These are phyloP conservation scores for Hoplostethus atlanticus DNA, from an alignment of 2,797 vertebrate species.

Conservation along the genomic window DNA sequence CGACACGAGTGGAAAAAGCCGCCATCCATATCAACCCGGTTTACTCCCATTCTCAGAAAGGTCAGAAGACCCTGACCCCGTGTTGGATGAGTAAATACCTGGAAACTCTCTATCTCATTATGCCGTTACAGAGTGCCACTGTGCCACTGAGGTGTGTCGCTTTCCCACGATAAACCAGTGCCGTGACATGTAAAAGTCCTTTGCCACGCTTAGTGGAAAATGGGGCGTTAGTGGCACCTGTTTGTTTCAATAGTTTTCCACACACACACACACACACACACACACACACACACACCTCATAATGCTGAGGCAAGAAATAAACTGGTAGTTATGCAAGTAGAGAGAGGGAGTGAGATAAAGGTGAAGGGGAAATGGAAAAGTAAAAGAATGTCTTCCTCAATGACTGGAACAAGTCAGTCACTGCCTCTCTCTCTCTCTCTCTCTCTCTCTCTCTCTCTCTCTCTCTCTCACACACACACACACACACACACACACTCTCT, in stretches of 20 bases:
- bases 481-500: neutral
- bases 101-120: conserved; percentile 47
- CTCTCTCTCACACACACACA: too few species aligned
- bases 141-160: neutral
- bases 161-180: conserved; percentile 40
- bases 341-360: neutral
- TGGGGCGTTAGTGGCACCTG: conserved; percentile 49
- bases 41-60: conserved; percentile 1
- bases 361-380: conserved; percentile 40
- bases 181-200: neutral
- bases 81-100: conserved; percentile 1
- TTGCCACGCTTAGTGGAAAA: conserved; percentile 34
- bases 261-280: neutral
- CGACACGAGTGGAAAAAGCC: neutral
- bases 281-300: neutral
- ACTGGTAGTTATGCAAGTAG: neutral
- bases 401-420: conserved; percentile 12
- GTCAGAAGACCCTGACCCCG: neutral
- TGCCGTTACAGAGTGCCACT: neutral
- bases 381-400: neutral
- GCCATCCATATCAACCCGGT: neutral
- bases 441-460: neutral
- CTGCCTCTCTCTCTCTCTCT: too few species aligned
- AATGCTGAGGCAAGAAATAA: conserved; percentile 41
- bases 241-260: conserved; percentile 9